Evolutionary conservation across 2,888 invertebrate species (phyloP).

Genomic region (Diaphora mendica): DNA sequence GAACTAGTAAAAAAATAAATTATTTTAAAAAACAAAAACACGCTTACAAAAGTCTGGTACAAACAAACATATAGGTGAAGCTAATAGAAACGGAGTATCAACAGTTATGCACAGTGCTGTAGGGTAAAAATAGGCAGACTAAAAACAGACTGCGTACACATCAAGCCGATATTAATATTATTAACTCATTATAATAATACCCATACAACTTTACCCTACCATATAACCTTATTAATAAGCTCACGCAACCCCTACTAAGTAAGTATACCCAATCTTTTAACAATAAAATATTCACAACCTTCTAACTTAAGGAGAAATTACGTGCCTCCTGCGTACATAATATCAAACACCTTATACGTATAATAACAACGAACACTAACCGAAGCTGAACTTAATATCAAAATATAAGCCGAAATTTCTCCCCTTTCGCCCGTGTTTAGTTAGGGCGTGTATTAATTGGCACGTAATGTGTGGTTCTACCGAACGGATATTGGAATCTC

Average conservation of each 20-base stretch:
- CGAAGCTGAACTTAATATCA: conserved; percentile 10
- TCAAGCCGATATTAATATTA: neutral
- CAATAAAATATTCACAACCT: neutral
- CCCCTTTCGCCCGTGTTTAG: conserved; percentile 2
- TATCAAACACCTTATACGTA: neutral
- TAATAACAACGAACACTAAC: conserved; percentile 3
- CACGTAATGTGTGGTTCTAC: conserved; percentile 18
- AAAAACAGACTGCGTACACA: neutral
- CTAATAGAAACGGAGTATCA: neutral
- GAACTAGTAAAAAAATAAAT: no score
- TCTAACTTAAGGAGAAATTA: neutral
- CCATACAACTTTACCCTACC: neutral
- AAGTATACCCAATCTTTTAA: neutral
- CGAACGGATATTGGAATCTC: conserved; percentile 44
- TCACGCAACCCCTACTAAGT: neutral
- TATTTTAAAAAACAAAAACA: no score
- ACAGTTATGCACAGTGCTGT: neutral
- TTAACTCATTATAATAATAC: neutral
- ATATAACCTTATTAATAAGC: neutral
- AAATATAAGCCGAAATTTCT: conserved; percentile 13
- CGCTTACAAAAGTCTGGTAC: no score
- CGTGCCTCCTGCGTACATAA: neutral
- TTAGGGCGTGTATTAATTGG: conserved; percentile 22
- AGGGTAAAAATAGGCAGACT: no score
- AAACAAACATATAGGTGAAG: no score